These are phyloP conservation scores for Lochmaea capreae DNA, from an alignment of 2,888 invertebrate species.

Conservation along the genomic window DNA sequence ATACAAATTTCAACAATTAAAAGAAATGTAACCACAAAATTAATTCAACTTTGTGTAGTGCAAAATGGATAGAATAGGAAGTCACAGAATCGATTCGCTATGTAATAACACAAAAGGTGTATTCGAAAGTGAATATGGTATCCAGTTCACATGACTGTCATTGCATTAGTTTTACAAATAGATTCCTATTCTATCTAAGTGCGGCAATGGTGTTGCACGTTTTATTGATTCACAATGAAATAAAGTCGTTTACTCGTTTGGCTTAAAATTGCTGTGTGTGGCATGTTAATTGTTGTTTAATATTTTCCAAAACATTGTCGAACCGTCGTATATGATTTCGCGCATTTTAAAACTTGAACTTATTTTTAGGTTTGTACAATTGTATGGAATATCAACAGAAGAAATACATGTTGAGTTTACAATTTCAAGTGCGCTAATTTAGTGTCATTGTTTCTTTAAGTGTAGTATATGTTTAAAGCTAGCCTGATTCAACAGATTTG, in stretches of 20 bases:
- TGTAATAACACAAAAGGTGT: too few species aligned
- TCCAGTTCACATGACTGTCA: too few species aligned
- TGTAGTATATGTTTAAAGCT: not conserved
- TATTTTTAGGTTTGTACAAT: conserved; percentile 12
- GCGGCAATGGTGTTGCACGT: too few species aligned
- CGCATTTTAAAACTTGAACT: not conserved
- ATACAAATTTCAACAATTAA: too few species aligned
- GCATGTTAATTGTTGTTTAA: not conserved
- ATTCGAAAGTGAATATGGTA: too few species aligned
- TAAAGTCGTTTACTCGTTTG: not conserved
- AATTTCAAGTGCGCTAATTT: conserved; percentile 3
- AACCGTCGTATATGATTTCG: not conserved
- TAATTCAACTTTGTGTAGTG: not conserved
- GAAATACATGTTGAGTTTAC: not conserved
- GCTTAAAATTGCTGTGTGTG: conserved; percentile 2
- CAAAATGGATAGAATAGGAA: not conserved
- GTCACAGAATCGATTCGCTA: not conserved
- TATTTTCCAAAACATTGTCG: not conserved
- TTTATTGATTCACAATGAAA: not conserved
- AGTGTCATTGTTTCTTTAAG: not conserved
- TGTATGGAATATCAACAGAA: conserved; percentile 4
- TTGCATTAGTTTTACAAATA: too few species aligned
- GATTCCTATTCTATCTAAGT: too few species aligned
- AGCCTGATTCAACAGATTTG: not conserved
- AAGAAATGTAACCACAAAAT: not conserved